Base-by-base conservation (phyloP, 2,113 vertebrate genomes). In the Erythrolamprus reginae region DNA sequence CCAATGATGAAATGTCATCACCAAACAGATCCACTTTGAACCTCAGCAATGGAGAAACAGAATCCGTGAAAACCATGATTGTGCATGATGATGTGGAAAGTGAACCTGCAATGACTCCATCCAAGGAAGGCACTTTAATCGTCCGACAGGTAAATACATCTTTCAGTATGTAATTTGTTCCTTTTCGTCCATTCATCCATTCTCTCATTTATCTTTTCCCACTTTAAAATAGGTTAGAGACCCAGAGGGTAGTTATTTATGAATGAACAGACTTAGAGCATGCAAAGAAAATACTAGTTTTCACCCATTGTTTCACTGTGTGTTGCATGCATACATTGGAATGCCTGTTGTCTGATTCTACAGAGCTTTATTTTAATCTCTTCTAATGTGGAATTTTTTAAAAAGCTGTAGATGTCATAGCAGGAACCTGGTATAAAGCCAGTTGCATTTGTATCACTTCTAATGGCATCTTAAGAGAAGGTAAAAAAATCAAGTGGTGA, bases 91-190 rank as follows among this genome's bases (percentile, higher is more conserved):
- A 99, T 50, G 97, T 98, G 19, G 98, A 99, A 93, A 98, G 97
- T 86, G 98, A 99, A n/a, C 97, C 98, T 3, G 98, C 98, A 51
- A 97, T 98, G 94, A 99, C 98, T n/a, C 99, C 98, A 5, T 99
- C 98, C 94, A 99, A 99, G 97, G 99, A 99, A 96, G 98, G 99
- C 97, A 99, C 99, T 52, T 97, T 99, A 94, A 98, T 99, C 86
- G 98, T 99, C 96, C 97, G 99, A 97, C 99, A 99, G 99, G 99
- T 99, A 99, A 99, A 95, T 92, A 47, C 70, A 51, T 94, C 93
- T 94, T 86, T 50, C 45, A 50, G 28, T 86, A 84, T 84, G 48
- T 85, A 93, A 93, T 93, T 89, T 92, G 88, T 86, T 94, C 95
- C 90, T 94, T 92, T 94, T 96, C 96, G 97, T 97, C 97, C 96